phyloP scores from a whole-genome alignment of 2,888 invertebrate genomes.

The Hypsopygia costalis region DNA sequence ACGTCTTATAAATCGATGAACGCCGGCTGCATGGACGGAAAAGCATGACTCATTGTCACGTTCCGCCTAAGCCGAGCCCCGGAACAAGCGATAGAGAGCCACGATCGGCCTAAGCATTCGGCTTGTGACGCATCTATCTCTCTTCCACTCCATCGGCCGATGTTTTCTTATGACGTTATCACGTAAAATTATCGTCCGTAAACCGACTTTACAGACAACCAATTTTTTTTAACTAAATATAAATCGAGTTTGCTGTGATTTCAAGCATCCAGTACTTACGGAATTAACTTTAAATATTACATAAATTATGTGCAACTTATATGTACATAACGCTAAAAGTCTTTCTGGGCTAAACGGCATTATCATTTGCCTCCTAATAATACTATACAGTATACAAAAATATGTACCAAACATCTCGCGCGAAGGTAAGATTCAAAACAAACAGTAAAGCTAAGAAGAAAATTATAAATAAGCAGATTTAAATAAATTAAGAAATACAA shows the following conservation, averaged over 20 bases:
- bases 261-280: constrained; percentile 6
- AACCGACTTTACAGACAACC: no score
- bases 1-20: no score
- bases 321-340: constrained; percentile 55
- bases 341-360: constrained; percentile 69
- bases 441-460: constrained; percentile 26
- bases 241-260: constrained; percentile 10
- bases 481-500: constrained; percentile 45
- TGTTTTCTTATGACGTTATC: no score
- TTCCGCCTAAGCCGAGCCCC: no score
- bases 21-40: no score
- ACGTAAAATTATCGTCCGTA: no score
- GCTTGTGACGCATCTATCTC: no score
- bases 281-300: constrained; percentile 34
- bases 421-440: constrained; percentile 34
- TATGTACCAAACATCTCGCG: constrained; percentile 34
- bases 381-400: constrained; percentile 53
- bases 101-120: no score
- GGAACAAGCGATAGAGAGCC: no score
- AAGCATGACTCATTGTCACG: no score
- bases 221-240: no score
- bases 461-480: constrained; percentile 27
- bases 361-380: constrained; percentile 51
- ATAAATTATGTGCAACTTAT: constrained; percentile 65
- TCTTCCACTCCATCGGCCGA: no score